Conservation (phyloP, 1,140 invertebrate genomes). For the Tachypleus tridentatus region DNA sequence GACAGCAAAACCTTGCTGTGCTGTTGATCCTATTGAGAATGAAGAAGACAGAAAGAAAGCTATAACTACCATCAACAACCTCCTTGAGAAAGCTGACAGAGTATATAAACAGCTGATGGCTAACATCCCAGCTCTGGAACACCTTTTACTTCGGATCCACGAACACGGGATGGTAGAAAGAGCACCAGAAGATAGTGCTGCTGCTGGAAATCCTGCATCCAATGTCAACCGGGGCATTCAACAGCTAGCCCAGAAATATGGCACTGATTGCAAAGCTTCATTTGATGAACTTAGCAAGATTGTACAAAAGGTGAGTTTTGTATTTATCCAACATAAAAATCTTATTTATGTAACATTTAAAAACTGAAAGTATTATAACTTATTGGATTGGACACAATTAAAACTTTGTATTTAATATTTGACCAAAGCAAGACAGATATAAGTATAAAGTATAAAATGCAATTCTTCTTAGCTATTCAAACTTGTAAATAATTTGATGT, state of each 20-base stretch:
- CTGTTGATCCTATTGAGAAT: conserved; percentile 91
- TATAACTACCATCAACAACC: conserved; percentile 71
- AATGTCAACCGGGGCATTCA: conserved; percentile 44
- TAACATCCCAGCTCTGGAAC: conserved; percentile 76
- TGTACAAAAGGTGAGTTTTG: conserved; percentile 50
- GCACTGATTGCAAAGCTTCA: conserved; percentile 81
- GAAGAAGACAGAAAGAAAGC: conserved; percentile 95
- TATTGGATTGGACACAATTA: no score
- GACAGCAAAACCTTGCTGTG: conserved; percentile 78
- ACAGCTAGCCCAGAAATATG: conserved; percentile 75
- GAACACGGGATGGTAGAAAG: conserved; percentile 53
- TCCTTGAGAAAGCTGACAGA: conserved; percentile 86
- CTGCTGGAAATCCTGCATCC: conserved; percentile 30
- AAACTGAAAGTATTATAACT: no score
- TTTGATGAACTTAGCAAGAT: conserved; percentile 95
- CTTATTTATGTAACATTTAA: background rate
- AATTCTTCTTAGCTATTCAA: no score
- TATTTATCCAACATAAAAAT: background rate
- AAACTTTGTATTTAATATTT: no score
- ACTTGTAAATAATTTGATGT: no score
- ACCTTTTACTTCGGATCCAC: conserved; percentile 60
- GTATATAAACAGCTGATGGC: conserved; percentile 80
- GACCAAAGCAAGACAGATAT: no score
- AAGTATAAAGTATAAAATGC: no score
- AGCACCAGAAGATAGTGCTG: conserved; percentile 42